Evolutionary conservation across 2,113 vertebrate species (phyloP).

Genomic region (Scophthalmus maximus): DNA sequence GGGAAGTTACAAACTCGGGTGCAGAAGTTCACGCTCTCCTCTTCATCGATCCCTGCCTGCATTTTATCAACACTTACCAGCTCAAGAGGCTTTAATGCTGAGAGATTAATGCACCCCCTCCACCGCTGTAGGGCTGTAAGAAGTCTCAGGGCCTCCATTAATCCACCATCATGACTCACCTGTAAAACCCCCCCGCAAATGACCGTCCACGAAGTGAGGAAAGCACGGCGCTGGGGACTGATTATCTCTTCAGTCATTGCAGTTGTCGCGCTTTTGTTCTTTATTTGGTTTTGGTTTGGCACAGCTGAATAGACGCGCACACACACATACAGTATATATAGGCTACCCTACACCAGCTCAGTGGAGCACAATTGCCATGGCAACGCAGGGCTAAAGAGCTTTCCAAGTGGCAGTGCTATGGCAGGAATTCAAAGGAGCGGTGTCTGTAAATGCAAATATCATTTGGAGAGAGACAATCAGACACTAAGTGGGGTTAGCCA

Average conservation of each 20-base stretch:
- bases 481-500: conserved; percentile 18
- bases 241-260: conserved; percentile 54
- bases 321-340: conserved; percentile 26
- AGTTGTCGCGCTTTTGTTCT: conserved; percentile 47
- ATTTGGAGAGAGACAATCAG: conserved; percentile 20
- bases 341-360: conserved; percentile 33
- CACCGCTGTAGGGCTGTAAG: conserved; percentile 19
- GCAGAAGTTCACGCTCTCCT: neutral
- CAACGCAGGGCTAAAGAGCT: conserved; percentile 68
- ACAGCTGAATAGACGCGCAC: conserved; percentile 29
- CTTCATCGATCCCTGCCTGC: conserved; percentile 7
- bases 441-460: conserved; percentile 43
- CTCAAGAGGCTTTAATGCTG: conserved; percentile 37
- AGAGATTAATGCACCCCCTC: conserved; percentile 44
- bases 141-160: conserved; percentile 43
- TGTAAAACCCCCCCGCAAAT: conserved; percentile 48
- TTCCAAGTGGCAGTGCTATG: conserved; percentile 51
- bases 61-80: conserved; percentile 20
- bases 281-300: conserved; percentile 49
- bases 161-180: conserved; percentile 50
- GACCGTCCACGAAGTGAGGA: conserved; percentile 16
- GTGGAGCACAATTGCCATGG: conserved; percentile 69
- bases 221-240: conserved; percentile 22
- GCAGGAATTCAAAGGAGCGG: conserved; percentile 47
- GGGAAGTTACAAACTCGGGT: neutral